Percentiles rank a stretch among this genome's conserved stretches.
These are phyloP conservation scores for Eugnorisma glareosa DNA, from an alignment of 2,888 invertebrate species.

Conservation along the genomic window DNA sequence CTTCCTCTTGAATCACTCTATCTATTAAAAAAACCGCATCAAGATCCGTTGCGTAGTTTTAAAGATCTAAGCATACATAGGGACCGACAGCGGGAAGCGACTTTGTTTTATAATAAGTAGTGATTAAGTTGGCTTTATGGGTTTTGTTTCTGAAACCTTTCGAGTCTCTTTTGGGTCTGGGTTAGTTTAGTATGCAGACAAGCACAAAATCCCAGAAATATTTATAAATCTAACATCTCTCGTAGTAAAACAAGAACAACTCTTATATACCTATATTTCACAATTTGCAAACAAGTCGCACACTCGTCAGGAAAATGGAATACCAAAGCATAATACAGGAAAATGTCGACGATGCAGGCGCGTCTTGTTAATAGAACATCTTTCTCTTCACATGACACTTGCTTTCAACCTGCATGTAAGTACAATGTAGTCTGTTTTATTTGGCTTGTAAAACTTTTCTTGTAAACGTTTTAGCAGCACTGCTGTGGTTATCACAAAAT, in stretches of 20 bases:
- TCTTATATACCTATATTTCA: neutral
- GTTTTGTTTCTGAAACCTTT: neutral
- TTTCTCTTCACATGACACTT: slow-evolving; percentile 14
- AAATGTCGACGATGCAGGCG: slow-evolving; percentile 9
- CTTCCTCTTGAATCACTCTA: no score
- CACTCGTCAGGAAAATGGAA: slow-evolving; percentile 22
- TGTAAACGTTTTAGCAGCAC: slow-evolving; percentile 2
- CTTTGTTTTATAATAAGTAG: no score
- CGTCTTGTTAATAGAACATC: slow-evolving; percentile 45
- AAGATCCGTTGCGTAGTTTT: no score
- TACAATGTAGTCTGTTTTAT: slow-evolving; percentile 7
- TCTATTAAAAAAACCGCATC: no score
- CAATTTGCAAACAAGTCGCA: slow-evolving; percentile 12
- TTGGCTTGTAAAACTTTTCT: slow-evolving; percentile 10
- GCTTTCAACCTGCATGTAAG: neutral
- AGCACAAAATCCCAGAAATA: neutral
- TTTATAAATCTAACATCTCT: neutral
- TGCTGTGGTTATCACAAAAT: slow-evolving; percentile 1
- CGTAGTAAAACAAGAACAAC: neutral
- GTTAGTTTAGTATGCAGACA: neutral
- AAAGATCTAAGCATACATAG: no score
- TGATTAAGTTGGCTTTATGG: neutral
- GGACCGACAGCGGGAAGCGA: no score
- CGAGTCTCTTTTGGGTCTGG: neutral
- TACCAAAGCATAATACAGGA: slow-evolving; percentile 23